Percentiles rank a stretch among this genome's conserved stretches.
Conservation (phyloP, 2,797 vertebrate genomes). For the Pseudochirops corinnae region DNA sequence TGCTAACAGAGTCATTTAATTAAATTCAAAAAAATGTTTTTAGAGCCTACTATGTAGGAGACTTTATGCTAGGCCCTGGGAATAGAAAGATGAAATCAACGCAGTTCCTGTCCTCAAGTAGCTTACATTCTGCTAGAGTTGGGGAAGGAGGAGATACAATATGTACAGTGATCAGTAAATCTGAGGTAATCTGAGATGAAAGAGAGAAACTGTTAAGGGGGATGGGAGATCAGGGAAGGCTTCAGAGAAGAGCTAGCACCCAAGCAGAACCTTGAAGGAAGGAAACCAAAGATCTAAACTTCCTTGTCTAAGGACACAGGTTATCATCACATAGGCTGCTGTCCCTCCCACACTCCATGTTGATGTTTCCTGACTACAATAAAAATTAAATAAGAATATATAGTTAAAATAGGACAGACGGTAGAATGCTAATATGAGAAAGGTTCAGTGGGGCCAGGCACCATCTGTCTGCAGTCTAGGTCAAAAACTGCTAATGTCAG, state of each 20-base stretch:
- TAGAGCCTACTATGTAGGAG: neutral
- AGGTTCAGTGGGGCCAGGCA: neutral
- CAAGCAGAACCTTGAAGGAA: neutral
- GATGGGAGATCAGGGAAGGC: neutral
- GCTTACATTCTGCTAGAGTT: neutral
- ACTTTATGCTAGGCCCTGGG: neutral
- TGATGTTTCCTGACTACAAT: neutral
- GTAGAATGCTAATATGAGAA: neutral
- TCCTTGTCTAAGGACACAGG: neutral
- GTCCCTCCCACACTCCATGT: neutral
- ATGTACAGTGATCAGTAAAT: neutral
- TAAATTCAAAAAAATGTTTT: neutral
- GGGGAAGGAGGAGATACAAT: neutral
- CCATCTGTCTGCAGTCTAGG: neutral
- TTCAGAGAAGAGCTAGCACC: neutral
- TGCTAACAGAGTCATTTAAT: neutral
- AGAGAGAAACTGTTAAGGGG: neutral
- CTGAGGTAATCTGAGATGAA: neutral
- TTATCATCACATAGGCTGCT: neutral
- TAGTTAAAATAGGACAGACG: neutral
- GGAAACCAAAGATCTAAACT: neutral
- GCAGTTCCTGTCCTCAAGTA: neutral
- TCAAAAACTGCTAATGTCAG: conserved; percentile 15
- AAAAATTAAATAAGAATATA: neutral
- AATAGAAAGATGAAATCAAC: neutral